Evolutionary conservation across 30 jellyfish, hydroid and myxozoan species (phyloP).

Genomic region (Nemopilema nomurai): DNA sequence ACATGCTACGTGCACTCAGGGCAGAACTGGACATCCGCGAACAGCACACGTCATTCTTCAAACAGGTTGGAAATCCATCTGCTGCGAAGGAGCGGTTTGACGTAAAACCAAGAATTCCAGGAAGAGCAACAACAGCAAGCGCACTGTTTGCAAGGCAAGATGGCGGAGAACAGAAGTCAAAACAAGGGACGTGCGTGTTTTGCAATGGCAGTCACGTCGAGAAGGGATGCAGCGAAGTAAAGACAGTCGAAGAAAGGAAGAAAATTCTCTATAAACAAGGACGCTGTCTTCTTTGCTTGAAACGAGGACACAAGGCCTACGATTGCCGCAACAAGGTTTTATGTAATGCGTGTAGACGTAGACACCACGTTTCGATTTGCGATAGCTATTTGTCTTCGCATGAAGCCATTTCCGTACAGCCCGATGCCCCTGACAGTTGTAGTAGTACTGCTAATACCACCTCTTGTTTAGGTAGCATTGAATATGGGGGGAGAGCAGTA

Average conservation of each 20-base stretch:
- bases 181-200: background rate
- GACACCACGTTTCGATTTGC: conserved; percentile 23
- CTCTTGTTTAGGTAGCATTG: conserved; percentile 18
- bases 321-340: conserved; percentile 3
- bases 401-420: background rate
- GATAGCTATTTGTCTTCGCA: background rate
- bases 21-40: conserved; percentile 22
- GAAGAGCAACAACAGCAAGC: background rate
- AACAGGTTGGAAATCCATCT: background rate
- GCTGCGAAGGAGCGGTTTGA: background rate
- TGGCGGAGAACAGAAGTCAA: background rate
- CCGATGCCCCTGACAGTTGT: background rate
- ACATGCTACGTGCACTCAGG: conserved; percentile 13
- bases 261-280: background rate
- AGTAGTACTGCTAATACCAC: background rate
- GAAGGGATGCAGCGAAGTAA: background rate
- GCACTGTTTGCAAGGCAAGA: background rate
- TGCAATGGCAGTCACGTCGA: conserved; percentile 1
- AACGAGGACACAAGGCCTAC: conserved; percentile 11
- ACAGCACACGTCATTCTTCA: too few relatives aligned
- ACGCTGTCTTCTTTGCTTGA: conserved; percentile 9
- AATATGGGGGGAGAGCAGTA: conserved; percentile 41
- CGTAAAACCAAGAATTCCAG: background rate
- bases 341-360: conserved; percentile 1
- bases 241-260: conserved; percentile 1